Evolutionary conservation across 2,888 invertebrate species (phyloP), one percentile per base, ranked within the genome.

Genomic region (Leucozona laternaria): DNA sequence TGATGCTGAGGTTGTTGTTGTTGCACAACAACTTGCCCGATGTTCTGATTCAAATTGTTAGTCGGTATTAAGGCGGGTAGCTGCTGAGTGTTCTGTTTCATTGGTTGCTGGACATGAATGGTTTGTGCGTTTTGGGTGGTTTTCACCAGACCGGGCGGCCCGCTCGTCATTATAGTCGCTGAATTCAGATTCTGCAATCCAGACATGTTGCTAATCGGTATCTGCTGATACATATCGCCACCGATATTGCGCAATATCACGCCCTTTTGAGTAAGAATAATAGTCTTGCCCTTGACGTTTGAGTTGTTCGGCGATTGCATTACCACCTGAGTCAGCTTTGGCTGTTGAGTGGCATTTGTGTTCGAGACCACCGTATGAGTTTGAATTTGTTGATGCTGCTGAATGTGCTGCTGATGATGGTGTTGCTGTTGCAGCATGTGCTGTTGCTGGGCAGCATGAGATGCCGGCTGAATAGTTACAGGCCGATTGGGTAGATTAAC

Each of bases 221-320:
- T 93, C 87, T 92, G 92, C 73, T 92, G 93, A 87, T 92, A 93
- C 89, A 93, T 91, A 72, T 92, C 92, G 3, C 92, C 91, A 2
- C 93, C 92, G 73, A 93, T 92, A 77, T 91, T 92, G 2, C 92
- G 91, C 75, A 93, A 85, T 37, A 93, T 92, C 2, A 93, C 92
- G 31, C 92, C 92, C 86, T 93, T 93, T 58, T 92, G 92, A 4
- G 92, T 91, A 31, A 93, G 89, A 85, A 92, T 92, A 37, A 93
- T 92, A 4, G 93, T 92, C 88, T 93, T 93, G 73, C 91, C 92
- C 73, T 93, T 92, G 2, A 92, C 91, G 82, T 91, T 92, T 7
- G 89, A 60, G 40, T 89, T 77, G 86, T 89, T 62, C 20, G 89
- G 90, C 0, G 91, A 90, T 84, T 93, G 92, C 90, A 92, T 91